Evolutionary conservation across 2,888 invertebrate species (phyloP).

Genomic region (Amphipoea lucens): DNA sequence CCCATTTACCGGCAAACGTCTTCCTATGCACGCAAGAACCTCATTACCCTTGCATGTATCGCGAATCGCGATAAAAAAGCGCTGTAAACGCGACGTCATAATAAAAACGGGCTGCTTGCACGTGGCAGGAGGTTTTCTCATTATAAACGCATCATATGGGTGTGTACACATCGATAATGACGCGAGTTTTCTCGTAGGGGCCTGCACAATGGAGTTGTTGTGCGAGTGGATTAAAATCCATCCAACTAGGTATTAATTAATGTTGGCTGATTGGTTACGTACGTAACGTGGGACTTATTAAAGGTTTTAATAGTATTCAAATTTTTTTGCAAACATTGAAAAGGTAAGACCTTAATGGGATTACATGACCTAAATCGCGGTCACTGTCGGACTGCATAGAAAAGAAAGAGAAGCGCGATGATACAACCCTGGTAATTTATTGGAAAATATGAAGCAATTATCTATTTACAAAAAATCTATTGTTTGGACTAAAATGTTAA

Average conservation of each 20-base stretch:
- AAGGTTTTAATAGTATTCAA: too few relatives aligned
- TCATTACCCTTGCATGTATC: constrained; percentile 43
- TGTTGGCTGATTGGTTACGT: background rate
- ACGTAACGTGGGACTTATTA: too few relatives aligned
- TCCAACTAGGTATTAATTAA: background rate
- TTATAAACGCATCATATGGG: constrained; percentile 50
- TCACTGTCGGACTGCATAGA: too few relatives aligned
- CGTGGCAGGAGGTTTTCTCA: constrained; percentile 32
- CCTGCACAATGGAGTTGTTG: constrained; percentile 10
- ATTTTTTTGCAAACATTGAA: too few relatives aligned
- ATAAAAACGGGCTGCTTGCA: constrained; percentile 34
- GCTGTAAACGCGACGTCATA: constrained; percentile 27
- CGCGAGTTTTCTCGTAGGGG: background rate
- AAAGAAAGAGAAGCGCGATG: too few relatives aligned
- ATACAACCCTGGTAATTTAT: too few relatives aligned
- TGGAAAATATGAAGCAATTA: too few relatives aligned
- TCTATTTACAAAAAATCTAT: too few relatives aligned
- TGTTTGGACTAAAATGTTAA: too few relatives aligned
- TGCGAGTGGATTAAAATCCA: background rate
- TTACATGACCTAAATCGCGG: too few relatives aligned
- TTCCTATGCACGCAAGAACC: constrained; percentile 41
- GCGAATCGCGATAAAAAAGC: constrained; percentile 29
- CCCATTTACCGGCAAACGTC: constrained; percentile 16
- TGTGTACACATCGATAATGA: constrained; percentile 27
- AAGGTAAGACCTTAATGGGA: too few relatives aligned